Evolutionary conservation across 2,113 vertebrate genomes (phyloP).

Genomic region (Dendrocopos noguchii): DNA sequence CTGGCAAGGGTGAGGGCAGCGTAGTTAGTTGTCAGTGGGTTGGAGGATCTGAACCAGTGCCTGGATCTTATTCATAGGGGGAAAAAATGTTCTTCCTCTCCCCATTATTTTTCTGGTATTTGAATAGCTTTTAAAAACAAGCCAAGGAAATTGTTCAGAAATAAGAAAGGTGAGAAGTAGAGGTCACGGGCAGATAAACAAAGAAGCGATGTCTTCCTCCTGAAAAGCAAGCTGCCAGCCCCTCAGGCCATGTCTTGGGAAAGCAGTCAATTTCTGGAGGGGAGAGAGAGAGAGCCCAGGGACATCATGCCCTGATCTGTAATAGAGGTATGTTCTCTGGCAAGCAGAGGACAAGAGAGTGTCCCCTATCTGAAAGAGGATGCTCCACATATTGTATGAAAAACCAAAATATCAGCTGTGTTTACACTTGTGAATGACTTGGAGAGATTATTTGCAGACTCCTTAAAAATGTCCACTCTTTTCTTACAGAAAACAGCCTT

Average conservation of each 20-base stretch:
- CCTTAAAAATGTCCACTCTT: background rate
- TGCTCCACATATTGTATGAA: background rate
- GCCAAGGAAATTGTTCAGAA: background rate
- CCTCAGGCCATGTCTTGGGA: accelerated
- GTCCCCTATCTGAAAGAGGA: background rate
- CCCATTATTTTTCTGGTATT: constrained; percentile 1
- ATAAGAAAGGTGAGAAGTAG: background rate
- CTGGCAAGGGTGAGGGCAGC: background rate
- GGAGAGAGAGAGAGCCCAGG: background rate
- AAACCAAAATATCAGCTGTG: background rate
- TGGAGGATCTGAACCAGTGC: constrained; percentile 47
- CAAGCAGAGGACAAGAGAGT: background rate
- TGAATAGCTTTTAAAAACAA: constrained; percentile 8
- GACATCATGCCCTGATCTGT: accelerated
- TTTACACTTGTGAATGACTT: background rate
- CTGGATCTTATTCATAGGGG: constrained; percentile 40
- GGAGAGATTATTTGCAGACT: background rate
- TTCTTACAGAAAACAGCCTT: background rate
- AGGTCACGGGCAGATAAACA: background rate
- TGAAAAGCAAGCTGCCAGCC: background rate
- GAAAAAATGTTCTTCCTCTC: constrained; percentile 48
- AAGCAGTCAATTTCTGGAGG: background rate
- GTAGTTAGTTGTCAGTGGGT: background rate
- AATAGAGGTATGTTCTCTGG: background rate
- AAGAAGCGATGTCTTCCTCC: background rate